Conservation (phyloP, 2,113 vertebrate genomes). For the Mastomys coucha region DNA sequence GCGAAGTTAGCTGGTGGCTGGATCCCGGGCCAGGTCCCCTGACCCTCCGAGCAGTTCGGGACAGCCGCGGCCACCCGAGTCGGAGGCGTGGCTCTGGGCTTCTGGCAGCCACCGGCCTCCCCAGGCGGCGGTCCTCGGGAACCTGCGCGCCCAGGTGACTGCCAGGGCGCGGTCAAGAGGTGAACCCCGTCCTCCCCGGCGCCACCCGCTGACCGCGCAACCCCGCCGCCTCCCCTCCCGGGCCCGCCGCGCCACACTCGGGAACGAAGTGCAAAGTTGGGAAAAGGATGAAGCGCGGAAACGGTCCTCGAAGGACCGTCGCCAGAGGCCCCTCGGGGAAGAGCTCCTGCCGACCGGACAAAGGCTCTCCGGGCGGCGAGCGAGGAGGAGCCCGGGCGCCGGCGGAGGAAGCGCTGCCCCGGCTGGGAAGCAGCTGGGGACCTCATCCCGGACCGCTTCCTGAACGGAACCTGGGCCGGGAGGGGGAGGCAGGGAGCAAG, state of each 20-base stretch:
- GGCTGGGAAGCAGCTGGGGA: constrained; percentile 80
- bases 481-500: constrained; percentile 11
- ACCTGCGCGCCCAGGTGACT: constrained; percentile 72
- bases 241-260: neutral
- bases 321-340: constrained; percentile 23
- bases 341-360: constrained; percentile 58
- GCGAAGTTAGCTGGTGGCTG: neutral
- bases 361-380: constrained; percentile 73
- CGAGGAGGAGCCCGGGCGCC: constrained; percentile 59
- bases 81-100: constrained; percentile 55
- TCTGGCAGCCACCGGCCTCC: fast-evolving
- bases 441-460: constrained; percentile 80
- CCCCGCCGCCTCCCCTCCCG: neutral
- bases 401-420: constrained; percentile 75
- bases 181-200: neutral
- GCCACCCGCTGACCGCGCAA: neutral
- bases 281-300: neutral
- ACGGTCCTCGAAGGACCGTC: neutral
- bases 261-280: constrained; percentile 46
- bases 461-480: constrained; percentile 65
- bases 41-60: neutral
- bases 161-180: constrained; percentile 32
- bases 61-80: fast-evolving
- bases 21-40: neutral
- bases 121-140: neutral